Conservation (phyloP, 1,140 invertebrate genomes). For the Diuraphis noxia region DNA sequence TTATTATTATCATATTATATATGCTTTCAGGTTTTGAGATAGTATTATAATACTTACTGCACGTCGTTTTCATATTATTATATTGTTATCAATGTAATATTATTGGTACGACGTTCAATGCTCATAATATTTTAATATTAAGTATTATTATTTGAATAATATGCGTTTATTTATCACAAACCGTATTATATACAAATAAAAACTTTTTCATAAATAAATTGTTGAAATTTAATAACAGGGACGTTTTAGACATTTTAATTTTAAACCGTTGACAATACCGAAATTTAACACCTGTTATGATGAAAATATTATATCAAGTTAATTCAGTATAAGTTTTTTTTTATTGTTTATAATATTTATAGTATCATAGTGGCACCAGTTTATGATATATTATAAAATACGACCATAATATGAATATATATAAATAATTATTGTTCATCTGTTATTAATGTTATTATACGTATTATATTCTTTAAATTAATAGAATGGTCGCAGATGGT, state of each 20-base stretch:
- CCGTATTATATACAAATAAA: background rate
- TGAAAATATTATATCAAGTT: background rate
- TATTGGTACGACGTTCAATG: background rate
- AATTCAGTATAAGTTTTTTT: background rate
- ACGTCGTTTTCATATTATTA: background rate
- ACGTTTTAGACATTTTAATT: background rate
- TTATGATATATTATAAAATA: too few relatives aligned
- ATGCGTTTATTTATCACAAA: background rate
- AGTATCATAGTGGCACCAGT: too few relatives aligned
- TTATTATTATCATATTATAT: conserved; percentile 4
- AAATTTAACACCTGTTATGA: background rate
- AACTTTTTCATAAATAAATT: background rate
- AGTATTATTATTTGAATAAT: background rate
- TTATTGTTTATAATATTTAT: too few relatives aligned
- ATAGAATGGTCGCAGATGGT: background rate
- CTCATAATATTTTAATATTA: background rate
- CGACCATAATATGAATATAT: too few relatives aligned
- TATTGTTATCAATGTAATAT: background rate
- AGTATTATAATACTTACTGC: background rate
- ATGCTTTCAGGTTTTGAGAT: background rate
- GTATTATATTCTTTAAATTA: background rate
- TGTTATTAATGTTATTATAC: too few relatives aligned
- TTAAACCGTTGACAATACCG: background rate
- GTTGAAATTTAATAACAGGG: background rate
- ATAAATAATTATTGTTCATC: too few relatives aligned